Percentiles rank a stretch among this genome's conserved stretches.
Evolutionary conservation across 2,797 vertebrate genomes (phyloP).

Genomic region (Echeneis naucrates): DNA sequence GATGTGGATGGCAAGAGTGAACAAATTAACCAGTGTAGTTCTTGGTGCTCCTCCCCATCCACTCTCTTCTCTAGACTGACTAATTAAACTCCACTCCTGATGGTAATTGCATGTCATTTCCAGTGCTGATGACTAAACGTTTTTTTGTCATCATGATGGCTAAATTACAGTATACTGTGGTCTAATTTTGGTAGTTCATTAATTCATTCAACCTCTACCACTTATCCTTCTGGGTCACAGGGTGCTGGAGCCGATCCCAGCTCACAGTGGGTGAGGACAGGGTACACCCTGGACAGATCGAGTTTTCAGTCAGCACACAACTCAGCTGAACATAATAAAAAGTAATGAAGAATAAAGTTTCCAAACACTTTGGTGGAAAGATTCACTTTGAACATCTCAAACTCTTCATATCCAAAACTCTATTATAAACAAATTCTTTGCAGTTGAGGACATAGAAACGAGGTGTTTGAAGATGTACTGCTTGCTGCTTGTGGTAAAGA

Average conservation of each 20-base stretch:
- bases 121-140: conserved; percentile 69
- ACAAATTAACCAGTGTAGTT: conserved; percentile 21
- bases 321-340: not conserved
- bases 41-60: conserved; percentile 11
- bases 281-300: too few relatives aligned
- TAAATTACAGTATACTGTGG: conserved; percentile 26
- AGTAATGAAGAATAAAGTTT: not conserved
- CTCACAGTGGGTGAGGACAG: too few relatives aligned
- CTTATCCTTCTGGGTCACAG: too few relatives aligned
- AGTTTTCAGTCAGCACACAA: not conserved
- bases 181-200: conserved; percentile 41
- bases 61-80: conserved; percentile 34
- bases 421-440: not conserved
- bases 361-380: not conserved
- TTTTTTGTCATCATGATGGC: conserved; percentile 12
- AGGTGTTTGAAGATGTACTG: not conserved
- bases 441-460: not conserved
- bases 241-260: too few relatives aligned
- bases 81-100: conserved; percentile 74
- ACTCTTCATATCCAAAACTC: not conserved
- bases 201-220: too few relatives aligned
- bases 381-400: too few relatives aligned
- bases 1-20: conserved; percentile 11
- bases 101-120: conserved; percentile 79
- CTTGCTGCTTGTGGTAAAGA: not conserved